Base-by-base conservation (phyloP, 2,888 invertebrate species). In the Hermaeophaga mercurialis region DNA sequence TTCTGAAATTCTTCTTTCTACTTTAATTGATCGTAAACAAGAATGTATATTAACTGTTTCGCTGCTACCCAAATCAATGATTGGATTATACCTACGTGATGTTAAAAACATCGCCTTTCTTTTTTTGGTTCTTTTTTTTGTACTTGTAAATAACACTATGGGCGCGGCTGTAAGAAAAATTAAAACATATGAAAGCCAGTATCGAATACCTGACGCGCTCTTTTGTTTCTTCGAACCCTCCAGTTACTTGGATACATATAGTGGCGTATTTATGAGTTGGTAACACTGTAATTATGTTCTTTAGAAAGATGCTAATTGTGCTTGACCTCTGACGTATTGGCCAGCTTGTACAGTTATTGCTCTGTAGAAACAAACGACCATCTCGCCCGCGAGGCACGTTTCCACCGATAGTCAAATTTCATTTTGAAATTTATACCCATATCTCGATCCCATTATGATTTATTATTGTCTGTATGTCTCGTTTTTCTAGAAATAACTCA, bases 221-320 rank as follows among this genome's bases (percentile, higher is more conserved):
- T 36, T n/a, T 33, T 11, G 14, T 34, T 47, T 34, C 46, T 47
- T 22, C 33, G 31, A 34, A 47, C 46, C 46, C 46, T 36, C 15
- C 8, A 36, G 46, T 34, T 24, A 47, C 34, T 31, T 18, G 33
- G 45, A 33, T 43, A 43, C 39, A 59, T 54, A 58, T 63, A 61
- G 56, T 54, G 57, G 55, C 60, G 57, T 63, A 61, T 59, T 59
- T 62, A 59, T 52, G 55, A 56, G 56, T 39, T 28, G 44, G 59
- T 50, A 53, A 59, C 59, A 56, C 61, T 63, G 55, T 64, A 63
- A 66, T 64, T 66, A 66, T 59, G 63, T 59, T 63, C 64, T 64
- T 62, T 62, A 56, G 58, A 63, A 60, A 44, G 52, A 52, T 44
- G 43, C 43, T 52, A 52, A 52, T 66, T 66, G 66, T 56, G 59